Base-by-base conservation (phyloP, 2,113 vertebrate genomes). In the Miniopterus natalensis region DNA sequence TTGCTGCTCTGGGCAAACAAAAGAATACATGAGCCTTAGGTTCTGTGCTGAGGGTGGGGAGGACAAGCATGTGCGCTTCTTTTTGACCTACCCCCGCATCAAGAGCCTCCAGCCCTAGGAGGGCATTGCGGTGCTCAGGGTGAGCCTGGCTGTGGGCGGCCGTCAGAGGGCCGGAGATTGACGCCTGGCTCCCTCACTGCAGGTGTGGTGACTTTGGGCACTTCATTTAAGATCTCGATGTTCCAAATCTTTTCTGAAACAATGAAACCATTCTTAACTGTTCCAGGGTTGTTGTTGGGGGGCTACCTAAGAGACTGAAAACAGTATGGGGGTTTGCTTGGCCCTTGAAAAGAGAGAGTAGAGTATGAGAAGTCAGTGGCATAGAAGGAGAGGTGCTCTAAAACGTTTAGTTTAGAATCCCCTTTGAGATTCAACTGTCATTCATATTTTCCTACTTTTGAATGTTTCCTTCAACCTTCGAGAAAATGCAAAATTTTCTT, bases 381-480 rank as follows among this genome's bases (percentile, higher is more conserved):
- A 78, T 42, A 79, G 12, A 79, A 80, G 53, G 17, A 59, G 51
- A 88, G 36, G 18, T 42, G 13, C 29, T 80, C 53, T 63, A 79
- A 84, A 80, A 45, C 42, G 8, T 63, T 68, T 79, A 36, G 17
- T 68, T 74, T 92, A 73, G 75, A 75, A 66, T 92, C 25, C 70
- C 40, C 12, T 95, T 87, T 75, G 91, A 65, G 49, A 75, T 47
- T 57, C 70, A 92, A 27, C 7, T 79, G 53, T 45, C 15, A 14
- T 84, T 92, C 23, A 2, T 84, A 47, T 91, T 77, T 96, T 74
- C 59, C 55, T 81, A 25, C 73, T 90, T 45, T 77, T 27, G 59
- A 90, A 27, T 89, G 21, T 88, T 88, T 81, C 20, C 61, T 90
- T 88, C 77, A 71, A n/a, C 36, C 36, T 92, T 65, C 71, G 68